phyloP scores from a whole-genome alignment of 2,113 vertebrate species.

The Anarhynchus alexandrinus region DNA sequence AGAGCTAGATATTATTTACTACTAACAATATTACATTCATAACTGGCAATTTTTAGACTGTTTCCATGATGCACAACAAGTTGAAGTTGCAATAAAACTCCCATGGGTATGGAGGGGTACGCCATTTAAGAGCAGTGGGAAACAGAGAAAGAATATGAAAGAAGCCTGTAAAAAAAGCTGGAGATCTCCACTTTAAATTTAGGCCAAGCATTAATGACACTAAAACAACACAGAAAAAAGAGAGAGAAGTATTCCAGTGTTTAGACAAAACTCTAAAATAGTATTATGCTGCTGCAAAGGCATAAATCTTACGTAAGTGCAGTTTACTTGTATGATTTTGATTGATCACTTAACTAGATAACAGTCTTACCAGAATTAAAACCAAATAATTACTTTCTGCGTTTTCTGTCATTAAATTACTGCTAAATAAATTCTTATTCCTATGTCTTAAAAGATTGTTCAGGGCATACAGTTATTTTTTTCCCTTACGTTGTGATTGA shows the following conservation, averaged over 20 bases:
- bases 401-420: neutral
- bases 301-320: neutral
- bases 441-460: slow-evolving; percentile 23
- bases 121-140: neutral
- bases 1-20: neutral
- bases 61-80: neutral
- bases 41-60: neutral
- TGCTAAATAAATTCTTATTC: slow-evolving; percentile 37
- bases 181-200: neutral
- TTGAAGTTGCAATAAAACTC: neutral
- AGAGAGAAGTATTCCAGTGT: neutral
- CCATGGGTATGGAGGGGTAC: neutral
- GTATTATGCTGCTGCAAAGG: neutral
- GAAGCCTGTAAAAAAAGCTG: neutral
- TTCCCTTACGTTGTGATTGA: neutral
- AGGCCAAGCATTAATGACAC: neutral
- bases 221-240: neutral
- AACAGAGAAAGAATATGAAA: neutral
- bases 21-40: neutral
- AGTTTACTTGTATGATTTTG: neutral
- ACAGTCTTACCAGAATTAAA: neutral
- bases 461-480: neutral
- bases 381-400: neutral
- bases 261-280: neutral
- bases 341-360: slow-evolving; percentile 8